A percentile compares a stretch with the other conserved stretches of the same genome.
These are phyloP conservation scores for Marasmarcha lunaedactyla DNA, from an alignment of 2,888 invertebrate genomes.

Conservation along the genomic window DNA sequence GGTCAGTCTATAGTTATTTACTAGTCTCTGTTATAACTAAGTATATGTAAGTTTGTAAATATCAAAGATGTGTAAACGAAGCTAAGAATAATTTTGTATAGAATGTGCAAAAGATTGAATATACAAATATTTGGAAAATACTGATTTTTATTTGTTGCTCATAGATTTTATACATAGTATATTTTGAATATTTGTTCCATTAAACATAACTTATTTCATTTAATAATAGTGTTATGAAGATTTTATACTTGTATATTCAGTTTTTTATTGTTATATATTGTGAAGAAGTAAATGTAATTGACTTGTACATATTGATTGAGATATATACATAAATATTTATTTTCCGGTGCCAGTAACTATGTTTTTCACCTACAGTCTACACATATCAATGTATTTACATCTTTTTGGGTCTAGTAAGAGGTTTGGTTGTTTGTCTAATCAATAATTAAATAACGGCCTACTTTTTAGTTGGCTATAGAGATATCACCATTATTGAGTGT, in stretches of 20 bases:
- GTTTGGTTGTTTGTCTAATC: too few species aligned
- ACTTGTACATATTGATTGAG: conserved; percentile 23
- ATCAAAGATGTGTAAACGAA: conserved; percentile 30
- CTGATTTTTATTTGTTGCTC: neutral
- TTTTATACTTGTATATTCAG: neutral
- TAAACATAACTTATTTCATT: neutral
- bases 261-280: conserved; percentile 31
- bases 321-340: conserved; percentile 16
- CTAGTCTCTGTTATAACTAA: too few species aligned
- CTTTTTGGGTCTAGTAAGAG: neutral
- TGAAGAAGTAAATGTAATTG: conserved; percentile 28
- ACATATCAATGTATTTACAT: neutral
- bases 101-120: conserved; percentile 27
- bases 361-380: neutral
- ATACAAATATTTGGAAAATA: neutral
- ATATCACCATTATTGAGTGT: too few species aligned
- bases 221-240: neutral
- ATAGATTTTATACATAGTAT: neutral
- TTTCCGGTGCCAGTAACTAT: conserved; percentile 13
- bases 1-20: too few species aligned
- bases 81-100: conserved; percentile 53
- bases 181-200: neutral
- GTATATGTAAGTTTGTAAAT: conserved; percentile 37
- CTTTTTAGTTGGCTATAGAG: too few species aligned
- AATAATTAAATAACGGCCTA: too few species aligned